Base-by-base conservation (phyloP, 2,888 invertebrate genomes). In the Disparrhopalites patrizii region DNA sequence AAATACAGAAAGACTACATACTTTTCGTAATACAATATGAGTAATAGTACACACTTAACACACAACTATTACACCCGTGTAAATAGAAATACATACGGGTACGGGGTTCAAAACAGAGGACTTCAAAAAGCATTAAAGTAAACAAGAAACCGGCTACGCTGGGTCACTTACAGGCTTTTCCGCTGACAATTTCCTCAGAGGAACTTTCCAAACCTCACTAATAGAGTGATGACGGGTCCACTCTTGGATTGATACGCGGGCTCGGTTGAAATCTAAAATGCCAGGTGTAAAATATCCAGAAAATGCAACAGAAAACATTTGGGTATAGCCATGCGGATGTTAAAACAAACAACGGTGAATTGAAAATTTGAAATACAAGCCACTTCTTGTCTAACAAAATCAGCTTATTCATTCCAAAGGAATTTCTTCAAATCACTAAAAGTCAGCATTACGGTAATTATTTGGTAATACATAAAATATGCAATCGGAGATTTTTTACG, bases 201-300 rank as follows among this genome's bases (percentile, higher is more conserved):
- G 71, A 64, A 70, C 68, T 70, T 73, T 73, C 73, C 72, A 74
- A 61, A 73, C 71, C 66, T 74, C 74, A 64, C 65, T 69, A 65
- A 71, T 70, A 38, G 72, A 71, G 52, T 74, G 69, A 62, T 73
- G 72, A 47, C 70, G 70, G 23, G 71, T 67, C 74, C 74, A 74
- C 61, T 73, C 73, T 70, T 73, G 74, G 57, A 73, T 73, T 36
- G 69, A 70, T 38, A 73, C 70, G 67, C 70, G 65, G 54, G 74
- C 71, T 66, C 71, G 72, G 69, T 72, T 72, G 74, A 73, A 73
- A 71, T 74, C 74, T 74, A 74, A 58, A 56, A 61, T 51, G 27
- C 31, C 33, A 31, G 43, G 40, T 38, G 31, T 33, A 61, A 62
- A 61, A 65, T 36, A 7, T 36, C 36, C 36, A 10, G 36, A 36